These are phyloP conservation scores for Papilio polyxenes DNA, from an alignment of 1,140 invertebrate genomes.

Conservation along the genomic window DNA sequence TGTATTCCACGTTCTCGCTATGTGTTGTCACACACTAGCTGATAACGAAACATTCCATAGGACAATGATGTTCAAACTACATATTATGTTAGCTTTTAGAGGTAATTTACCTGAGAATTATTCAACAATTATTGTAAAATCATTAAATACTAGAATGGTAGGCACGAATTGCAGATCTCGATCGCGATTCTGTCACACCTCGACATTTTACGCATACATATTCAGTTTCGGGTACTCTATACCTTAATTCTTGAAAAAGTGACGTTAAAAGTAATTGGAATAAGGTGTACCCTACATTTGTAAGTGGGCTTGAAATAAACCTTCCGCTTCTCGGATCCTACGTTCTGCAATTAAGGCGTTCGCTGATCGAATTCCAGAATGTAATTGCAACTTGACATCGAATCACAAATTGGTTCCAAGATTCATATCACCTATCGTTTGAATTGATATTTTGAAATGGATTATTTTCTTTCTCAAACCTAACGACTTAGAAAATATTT, in stretches of 20 bases:
- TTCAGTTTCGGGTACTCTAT: no score
- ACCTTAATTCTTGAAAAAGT: no score
- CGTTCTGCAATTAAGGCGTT: conserved; percentile 7
- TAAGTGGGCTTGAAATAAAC: not conserved
- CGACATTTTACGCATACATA: no score
- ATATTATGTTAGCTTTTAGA: no score
- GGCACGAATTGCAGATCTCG: no score
- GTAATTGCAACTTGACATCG: conserved; percentile 19
- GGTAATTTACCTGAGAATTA: no score
- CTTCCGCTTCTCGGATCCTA: not conserved
- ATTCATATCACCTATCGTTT: not conserved
- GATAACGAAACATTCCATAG: not conserved
- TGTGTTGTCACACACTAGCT: not conserved
- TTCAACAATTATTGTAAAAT: no score
- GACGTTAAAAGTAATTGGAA: no score
- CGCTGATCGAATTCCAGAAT: conserved; percentile 18
- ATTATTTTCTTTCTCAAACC: not conserved
- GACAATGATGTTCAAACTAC: not conserved
- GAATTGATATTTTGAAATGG: not conserved
- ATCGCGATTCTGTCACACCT: no score
- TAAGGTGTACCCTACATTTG: no score
- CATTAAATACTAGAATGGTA: no score
- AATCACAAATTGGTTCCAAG: conserved; percentile 1
- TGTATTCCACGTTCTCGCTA: not conserved
- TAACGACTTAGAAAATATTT: no score